Conservation (phyloP, 2,797 vertebrate species). For the Pteronotus mesoamericanus region DNA sequence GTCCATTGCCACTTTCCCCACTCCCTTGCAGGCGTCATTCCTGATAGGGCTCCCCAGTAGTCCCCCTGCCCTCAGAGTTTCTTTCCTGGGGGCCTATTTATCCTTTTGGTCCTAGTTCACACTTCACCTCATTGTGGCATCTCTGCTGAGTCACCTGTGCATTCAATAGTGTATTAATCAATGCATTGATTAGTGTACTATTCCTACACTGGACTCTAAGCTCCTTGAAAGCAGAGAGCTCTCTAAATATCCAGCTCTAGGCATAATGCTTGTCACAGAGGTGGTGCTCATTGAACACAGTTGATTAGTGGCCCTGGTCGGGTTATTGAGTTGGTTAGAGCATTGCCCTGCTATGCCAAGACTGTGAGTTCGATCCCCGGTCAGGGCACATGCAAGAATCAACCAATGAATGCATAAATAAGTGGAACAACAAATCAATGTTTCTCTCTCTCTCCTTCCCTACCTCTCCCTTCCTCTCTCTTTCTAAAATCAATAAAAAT, state of each 20-base stretch:
- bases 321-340: background rate
- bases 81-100: background rate
- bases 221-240: background rate
- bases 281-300: background rate
- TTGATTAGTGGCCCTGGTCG: background rate
- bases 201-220: background rate
- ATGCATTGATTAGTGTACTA: background rate
- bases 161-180: background rate
- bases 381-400: background rate
- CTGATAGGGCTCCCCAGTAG: rapidly evolving
- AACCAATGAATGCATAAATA: background rate
- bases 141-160: background rate
- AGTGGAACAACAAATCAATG: background rate
- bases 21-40: background rate
- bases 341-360: background rate
- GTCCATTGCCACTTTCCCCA: background rate
- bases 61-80: background rate
- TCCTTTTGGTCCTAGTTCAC: background rate
- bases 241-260: background rate
- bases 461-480: background rate
- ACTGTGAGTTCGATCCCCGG: background rate
- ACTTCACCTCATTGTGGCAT: background rate
- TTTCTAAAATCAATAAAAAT: background rate
- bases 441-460: background rate
- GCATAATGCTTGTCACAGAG: background rate